These are phyloP conservation scores for Tetanocera ferruginea DNA, from an alignment of 2,888 invertebrate genomes.

Conservation along the genomic window DNA sequence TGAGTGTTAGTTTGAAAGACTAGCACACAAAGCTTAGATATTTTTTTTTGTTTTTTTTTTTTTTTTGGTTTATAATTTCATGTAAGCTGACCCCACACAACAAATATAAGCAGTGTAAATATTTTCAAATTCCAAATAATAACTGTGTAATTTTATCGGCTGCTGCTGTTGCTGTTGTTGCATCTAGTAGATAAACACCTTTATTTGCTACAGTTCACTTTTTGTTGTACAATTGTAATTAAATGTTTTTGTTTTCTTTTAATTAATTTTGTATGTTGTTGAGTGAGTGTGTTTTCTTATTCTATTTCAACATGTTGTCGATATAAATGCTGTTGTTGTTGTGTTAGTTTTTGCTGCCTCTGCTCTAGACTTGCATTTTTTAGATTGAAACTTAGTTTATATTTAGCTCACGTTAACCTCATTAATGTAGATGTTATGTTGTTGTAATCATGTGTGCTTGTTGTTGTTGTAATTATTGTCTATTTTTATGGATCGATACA, in stretches of 20 bases:
- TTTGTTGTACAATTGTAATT: no score
- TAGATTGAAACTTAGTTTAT: constrained; percentile 6
- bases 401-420: constrained; percentile 37
- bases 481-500: constrained; percentile 10
- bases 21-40: no score
- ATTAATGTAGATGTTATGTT: constrained; percentile 22
- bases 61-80: no score
- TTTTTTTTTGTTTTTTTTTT: no score
- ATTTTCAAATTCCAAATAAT: no score
- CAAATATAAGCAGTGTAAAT: no score
- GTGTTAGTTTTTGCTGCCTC: constrained; percentile 1
- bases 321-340: constrained; percentile 4
- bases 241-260: no score
- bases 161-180: neutral
- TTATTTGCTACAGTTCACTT: neutral
- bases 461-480: neutral
- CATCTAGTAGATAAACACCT: neutral
- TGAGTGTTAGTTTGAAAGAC: no score
- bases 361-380: constrained; percentile 6
- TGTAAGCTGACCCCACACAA: no score
- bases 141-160: neutral
- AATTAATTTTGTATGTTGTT: no score
- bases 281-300: no score
- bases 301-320: neutral
- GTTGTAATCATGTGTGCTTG: neutral